Conservation (phyloP, 2,113 vertebrate species). For the Vicugna pacos region DNA sequence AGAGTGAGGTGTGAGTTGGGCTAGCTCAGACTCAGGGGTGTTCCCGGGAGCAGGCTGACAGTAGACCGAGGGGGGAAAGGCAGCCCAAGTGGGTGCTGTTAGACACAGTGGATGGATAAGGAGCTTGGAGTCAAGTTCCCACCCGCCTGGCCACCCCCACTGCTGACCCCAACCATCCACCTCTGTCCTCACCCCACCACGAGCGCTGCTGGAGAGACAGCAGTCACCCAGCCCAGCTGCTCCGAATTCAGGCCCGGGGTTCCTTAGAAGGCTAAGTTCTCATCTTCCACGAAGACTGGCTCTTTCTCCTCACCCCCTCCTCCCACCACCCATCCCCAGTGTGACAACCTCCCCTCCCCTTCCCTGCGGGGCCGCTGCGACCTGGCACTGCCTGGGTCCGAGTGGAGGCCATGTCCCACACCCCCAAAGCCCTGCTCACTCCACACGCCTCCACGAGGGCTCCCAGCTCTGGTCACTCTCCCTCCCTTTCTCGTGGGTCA, state of each 20-base stretch:
- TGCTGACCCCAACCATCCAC: accelerated
- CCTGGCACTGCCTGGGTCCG: too few species aligned
- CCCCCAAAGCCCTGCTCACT: not conserved
- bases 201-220: not conserved
- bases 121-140: not conserved
- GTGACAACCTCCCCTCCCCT: too few species aligned
- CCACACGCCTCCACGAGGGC: accelerated
- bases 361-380: accelerated
- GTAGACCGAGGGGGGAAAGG: not conserved
- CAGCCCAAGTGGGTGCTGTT: not conserved
- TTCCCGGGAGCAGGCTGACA: not conserved
- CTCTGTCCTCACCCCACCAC: not conserved
- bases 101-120: not conserved
- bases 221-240: not conserved
- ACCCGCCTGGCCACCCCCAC: accelerated
- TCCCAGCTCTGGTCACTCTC: accelerated
- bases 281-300: not conserved
- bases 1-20: not conserved
- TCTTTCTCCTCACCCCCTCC: accelerated
- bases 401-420: not conserved
- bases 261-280: not conserved
- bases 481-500: not conserved
- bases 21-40: not conserved
- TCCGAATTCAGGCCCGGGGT: not conserved
- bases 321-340: accelerated